phyloP scores from a whole-genome alignment of 2,888 invertebrate species.

The Hemithea aestivaria region DNA sequence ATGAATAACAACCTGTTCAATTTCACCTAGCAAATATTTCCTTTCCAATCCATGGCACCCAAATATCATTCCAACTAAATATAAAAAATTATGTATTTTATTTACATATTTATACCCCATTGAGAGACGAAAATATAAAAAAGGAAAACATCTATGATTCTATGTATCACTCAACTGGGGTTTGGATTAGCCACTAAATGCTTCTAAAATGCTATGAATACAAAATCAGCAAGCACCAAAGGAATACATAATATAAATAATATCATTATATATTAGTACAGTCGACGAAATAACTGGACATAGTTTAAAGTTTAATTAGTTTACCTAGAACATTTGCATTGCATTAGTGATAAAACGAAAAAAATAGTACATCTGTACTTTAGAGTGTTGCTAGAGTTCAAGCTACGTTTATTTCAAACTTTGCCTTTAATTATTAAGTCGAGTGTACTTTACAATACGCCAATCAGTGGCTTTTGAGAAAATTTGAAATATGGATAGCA shows the following conservation, averaged over 20 bases:
- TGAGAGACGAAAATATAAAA: constrained; percentile 1
- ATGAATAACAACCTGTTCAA: neutral
- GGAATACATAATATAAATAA: constrained; percentile 20
- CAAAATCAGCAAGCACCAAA: constrained; percentile 56
- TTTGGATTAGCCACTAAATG: constrained; percentile 55
- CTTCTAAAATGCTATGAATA: constrained; percentile 67
- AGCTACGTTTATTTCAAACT: no score
- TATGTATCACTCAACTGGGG: neutral
- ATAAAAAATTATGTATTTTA: constrained; percentile 9
- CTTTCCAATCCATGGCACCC: constrained; percentile 24
- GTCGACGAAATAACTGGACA: no score
- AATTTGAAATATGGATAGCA: no score
- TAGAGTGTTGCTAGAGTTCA: no score
- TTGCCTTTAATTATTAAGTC: no score
- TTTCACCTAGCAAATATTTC: constrained; percentile 1
- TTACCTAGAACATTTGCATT: no score
- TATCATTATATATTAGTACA: no score
- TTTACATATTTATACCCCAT: constrained; percentile 14
- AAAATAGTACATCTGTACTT: no score
- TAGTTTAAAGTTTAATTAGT: no score
- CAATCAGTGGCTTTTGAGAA: no score
- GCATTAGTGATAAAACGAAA: constrained; percentile 13
- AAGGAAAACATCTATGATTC: no score
- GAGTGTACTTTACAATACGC: no score
- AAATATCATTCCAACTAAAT: constrained; percentile 10